Conservation (phyloP, 2,797 vertebrate genomes). For the Sarcophilus harrisii region DNA sequence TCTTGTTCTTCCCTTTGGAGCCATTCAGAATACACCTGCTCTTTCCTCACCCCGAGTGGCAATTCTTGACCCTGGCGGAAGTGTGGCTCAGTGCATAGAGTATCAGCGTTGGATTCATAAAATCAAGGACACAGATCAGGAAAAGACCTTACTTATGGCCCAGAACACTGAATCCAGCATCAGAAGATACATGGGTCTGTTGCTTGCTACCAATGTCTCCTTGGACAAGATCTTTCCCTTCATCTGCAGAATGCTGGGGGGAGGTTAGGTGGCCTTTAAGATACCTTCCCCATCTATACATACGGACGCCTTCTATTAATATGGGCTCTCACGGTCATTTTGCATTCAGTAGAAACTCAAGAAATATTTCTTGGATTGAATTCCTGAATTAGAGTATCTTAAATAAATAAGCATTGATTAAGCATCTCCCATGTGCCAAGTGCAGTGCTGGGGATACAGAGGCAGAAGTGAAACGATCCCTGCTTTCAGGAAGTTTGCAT, state of each 20-base stretch:
- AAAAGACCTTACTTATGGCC: neutral
- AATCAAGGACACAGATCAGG: neutral
- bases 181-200: neutral
- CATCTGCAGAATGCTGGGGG: neutral
- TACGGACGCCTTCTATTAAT: neutral
- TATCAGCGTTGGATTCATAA: neutral
- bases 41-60: neutral
- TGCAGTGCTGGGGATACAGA: neutral
- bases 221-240: neutral
- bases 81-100: neutral
- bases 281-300: neutral
- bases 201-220: neutral
- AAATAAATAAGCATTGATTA: neutral
- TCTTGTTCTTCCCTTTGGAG: neutral
- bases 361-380: neutral
- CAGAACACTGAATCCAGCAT: neutral
- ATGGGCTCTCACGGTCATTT: neutral
- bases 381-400: neutral
- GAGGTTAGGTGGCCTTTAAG: neutral
- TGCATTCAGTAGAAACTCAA: neutral
- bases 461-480: neutral
- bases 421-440: neutral
- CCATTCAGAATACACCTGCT: neutral
- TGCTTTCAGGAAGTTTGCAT: neutral
- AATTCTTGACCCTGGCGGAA: conserved; percentile 19